Percentiles rank a stretch among this genome's conserved stretches.
Evolutionary conservation across 92 coral and sea anemone species (phyloP).

Genomic region (Porites rus): DNA sequence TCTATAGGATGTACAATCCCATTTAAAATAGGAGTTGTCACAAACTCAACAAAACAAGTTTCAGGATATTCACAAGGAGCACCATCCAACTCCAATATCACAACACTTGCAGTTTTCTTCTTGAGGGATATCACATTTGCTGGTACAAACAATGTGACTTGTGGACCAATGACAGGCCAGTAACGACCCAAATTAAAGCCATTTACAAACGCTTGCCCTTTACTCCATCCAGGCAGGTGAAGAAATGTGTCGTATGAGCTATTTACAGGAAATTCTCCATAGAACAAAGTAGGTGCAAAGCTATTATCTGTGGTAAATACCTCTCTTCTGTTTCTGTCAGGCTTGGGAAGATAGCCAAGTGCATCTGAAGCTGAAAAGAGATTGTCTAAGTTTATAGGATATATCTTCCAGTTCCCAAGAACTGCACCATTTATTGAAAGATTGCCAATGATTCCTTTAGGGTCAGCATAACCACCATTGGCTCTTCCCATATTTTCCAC

Average conservation of each 20-base stretch:
- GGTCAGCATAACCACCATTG: constrained; percentile 76
- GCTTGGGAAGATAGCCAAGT: neutral
- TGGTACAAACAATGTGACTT: constrained; percentile 87
- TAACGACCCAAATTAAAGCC: constrained; percentile 91
- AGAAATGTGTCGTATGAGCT: constrained; percentile 76
- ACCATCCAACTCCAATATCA: constrained; percentile 83
- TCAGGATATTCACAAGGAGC: constrained; percentile 87
- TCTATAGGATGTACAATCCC: constrained; percentile 65
- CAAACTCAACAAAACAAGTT: constrained; percentile 81
- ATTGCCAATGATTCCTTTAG: constrained; percentile 92
- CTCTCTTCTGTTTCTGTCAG: neutral
- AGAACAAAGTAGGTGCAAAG: constrained; percentile 79
- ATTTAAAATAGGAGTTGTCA: constrained; percentile 81
- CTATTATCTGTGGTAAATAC: constrained; percentile 41
- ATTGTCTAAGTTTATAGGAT: constrained; percentile 69
- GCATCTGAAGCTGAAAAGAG: constrained; percentile 31
- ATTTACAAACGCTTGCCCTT: constrained; percentile 94
- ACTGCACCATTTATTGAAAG: constrained; percentile 71
- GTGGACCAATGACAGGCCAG: constrained; percentile 96
- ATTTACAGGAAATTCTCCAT: constrained; percentile 77
- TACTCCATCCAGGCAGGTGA: constrained; percentile 84
- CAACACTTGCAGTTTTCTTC: constrained; percentile 64
- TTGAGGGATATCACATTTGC: constrained; percentile 78
- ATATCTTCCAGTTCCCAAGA: constrained; percentile 87
- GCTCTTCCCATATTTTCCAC: constrained; percentile 93